phyloP scores from a whole-genome alignment of 2,797 vertebrate species.

The Gymnoscopelus microlampas region DNA sequence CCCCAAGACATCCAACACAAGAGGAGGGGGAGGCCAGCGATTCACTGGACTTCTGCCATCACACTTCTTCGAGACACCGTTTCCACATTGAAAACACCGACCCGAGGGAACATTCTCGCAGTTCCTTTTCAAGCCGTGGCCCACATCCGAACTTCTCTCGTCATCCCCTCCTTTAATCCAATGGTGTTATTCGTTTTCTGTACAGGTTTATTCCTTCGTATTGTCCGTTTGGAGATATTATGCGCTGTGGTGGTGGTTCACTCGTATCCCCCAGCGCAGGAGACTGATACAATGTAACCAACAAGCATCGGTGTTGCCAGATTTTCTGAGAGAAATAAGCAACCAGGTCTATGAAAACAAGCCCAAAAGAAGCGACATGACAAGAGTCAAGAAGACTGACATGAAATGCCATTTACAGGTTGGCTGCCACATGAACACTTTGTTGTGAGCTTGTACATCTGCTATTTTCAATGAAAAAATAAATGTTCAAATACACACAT shows the following conservation, averaged over 20 bases:
- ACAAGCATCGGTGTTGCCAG: constrained; percentile 53
- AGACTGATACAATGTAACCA: constrained; percentile 86
- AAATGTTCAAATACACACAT: too few relatives aligned
- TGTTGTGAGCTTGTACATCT: too few relatives aligned
- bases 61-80: constrained; percentile 74
- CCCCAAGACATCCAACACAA: constrained; percentile 81
- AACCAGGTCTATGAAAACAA: too few relatives aligned
- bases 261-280: constrained; percentile 64
- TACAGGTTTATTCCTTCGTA: constrained; percentile 78
- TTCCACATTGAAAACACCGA: constrained; percentile 74
- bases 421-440: too few relatives aligned
- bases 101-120: constrained; percentile 68
- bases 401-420: too few relatives aligned
- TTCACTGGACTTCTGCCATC: constrained; percentile 85
- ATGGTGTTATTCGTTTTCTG: constrained; percentile 53
- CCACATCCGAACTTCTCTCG: constrained; percentile 48
- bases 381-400: too few relatives aligned
- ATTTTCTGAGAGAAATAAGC: too few relatives aligned
- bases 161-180: constrained; percentile 73
- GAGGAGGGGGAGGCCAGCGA: constrained; percentile 81
- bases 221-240: constrained; percentile 60
- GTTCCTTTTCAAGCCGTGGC: constrained; percentile 48
- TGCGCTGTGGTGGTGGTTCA: constrained; percentile 65
- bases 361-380: too few relatives aligned
- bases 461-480: too few relatives aligned